Conservation (phyloP, 2,113 vertebrate genomes). For the Scortum barcoo region DNA sequence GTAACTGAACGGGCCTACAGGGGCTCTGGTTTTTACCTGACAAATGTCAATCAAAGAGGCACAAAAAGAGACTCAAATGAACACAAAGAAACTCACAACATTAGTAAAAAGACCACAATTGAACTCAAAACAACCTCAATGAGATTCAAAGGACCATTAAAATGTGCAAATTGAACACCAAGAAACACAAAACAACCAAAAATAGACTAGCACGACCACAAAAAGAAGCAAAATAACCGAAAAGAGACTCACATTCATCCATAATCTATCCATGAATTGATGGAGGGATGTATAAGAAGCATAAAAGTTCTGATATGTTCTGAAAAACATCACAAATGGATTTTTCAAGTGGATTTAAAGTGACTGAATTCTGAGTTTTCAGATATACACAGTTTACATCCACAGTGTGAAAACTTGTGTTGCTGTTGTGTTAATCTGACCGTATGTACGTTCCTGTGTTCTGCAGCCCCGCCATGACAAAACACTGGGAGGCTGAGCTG, state of each 20-base stretch:
- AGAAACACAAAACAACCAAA: background rate
- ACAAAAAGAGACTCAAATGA: background rate
- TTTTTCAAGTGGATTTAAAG: background rate
- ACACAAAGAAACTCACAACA: background rate
- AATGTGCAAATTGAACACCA: background rate
- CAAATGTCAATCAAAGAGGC: background rate
- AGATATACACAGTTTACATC: background rate
- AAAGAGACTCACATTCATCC: background rate
- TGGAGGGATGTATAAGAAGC: background rate
- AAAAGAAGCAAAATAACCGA: background rate
- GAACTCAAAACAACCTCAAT: background rate
- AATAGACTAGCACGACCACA: background rate
- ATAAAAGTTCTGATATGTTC: background rate
- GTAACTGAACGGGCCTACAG: background rate
- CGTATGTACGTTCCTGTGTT: constrained; percentile 24
- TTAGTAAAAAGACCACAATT: background rate
- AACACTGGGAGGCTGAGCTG: constrained; percentile 99
- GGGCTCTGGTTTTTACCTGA: background rate
- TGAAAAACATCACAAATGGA: background rate
- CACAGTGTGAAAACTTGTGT: background rate
- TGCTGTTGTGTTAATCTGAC: constrained; percentile 30
- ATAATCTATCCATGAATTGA: background rate
- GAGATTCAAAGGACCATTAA: background rate
- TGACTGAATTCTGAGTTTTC: background rate
- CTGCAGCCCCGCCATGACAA: constrained; percentile 88